Conservation (phyloP, 2,797 vertebrate species). For the Danio albolineatus region DNA sequence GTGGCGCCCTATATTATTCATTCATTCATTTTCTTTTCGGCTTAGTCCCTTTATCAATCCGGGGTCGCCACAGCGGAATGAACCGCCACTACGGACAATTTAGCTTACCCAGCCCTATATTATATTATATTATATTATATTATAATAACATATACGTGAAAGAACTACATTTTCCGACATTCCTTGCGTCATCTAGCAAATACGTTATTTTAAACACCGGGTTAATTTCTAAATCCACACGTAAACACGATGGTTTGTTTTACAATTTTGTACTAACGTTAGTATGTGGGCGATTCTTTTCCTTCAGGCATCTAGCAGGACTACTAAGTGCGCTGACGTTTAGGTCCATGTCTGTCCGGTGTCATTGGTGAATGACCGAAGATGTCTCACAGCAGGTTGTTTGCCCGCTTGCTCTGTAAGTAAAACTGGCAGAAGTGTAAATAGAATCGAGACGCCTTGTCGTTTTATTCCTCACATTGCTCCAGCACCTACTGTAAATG, state of each 20-base stretch:
- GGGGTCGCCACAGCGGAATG: too few species aligned
- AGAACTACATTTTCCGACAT: constrained; percentile 69
- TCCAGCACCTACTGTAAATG: background rate
- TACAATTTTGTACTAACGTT: background rate
- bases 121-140: background rate
- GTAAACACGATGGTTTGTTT: background rate
- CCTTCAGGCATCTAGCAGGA: constrained; percentile 52
- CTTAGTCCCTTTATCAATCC: too few species aligned
- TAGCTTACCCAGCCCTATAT: too few species aligned
- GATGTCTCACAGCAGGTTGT: constrained; percentile 84
- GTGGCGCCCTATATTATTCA: too few species aligned
- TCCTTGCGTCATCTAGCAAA: background rate
- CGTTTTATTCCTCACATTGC: background rate
- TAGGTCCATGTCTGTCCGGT: constrained; percentile 71
- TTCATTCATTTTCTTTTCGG: too few species aligned
- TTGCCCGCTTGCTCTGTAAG: constrained; percentile 83
- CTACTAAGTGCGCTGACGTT: constrained; percentile 42
- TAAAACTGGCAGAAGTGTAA: constrained; percentile 56
- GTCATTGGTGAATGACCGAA: constrained; percentile 90
- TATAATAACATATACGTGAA: background rate
- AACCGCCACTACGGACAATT: too few species aligned
- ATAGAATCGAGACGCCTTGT: background rate
- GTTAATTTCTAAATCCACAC: background rate
- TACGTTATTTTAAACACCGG: background rate
- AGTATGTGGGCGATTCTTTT: background rate